Percentiles rank a stretch among this genome's conserved stretches.
phyloP scores from a whole-genome alignment of 2,888 invertebrate genomes.

The Netelia inedita region DNA sequence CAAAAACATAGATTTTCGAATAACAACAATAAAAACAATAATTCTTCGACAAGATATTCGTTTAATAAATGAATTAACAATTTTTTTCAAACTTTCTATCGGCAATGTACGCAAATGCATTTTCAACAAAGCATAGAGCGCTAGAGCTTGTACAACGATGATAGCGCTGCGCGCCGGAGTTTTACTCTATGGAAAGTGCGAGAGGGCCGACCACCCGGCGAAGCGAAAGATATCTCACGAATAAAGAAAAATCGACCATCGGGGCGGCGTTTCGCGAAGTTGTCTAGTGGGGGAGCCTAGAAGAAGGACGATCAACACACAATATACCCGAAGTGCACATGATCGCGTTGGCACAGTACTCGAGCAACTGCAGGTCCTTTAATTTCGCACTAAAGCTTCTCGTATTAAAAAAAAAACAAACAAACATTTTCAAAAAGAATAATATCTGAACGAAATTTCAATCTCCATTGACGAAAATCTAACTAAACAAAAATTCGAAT shows the following conservation, averaged over 20 bases:
- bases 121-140: neutral
- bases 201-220: neutral
- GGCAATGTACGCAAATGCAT: neutral
- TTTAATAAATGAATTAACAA: too few relatives aligned
- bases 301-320: conserved; percentile 53
- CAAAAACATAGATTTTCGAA: too few relatives aligned
- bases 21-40: too few relatives aligned
- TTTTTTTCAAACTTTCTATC: too few relatives aligned
- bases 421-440: neutral
- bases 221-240: neutral
- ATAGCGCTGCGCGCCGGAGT: neutral
- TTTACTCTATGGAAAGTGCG: conserved; percentile 31
- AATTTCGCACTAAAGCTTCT: conserved; percentile 17
- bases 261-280: conserved; percentile 27
- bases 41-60: too few relatives aligned
- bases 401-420: neutral
- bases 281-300: conserved; percentile 67
- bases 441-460: neutral
- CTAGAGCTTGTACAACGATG: conserved; percentile 23
- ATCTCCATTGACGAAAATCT: neutral
- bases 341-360: conserved; percentile 72
- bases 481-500: neutral
- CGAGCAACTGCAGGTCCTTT: conserved; percentile 49
- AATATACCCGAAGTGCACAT: conserved; percentile 77
- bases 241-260: conserved; percentile 41